phyloP scores from a whole-genome alignment of 2,888 invertebrate species.

The Perithous albicinctus region DNA sequence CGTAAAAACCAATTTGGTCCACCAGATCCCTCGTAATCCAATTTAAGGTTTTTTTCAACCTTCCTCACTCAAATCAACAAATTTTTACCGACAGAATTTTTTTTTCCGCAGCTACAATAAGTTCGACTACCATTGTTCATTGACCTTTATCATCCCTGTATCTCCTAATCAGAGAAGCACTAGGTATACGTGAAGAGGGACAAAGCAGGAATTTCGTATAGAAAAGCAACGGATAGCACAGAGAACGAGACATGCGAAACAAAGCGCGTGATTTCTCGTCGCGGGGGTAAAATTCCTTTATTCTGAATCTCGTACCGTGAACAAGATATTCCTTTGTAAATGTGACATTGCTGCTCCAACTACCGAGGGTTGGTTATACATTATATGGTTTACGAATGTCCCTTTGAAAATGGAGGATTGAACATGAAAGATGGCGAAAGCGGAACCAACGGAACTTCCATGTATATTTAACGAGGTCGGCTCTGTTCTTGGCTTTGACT shows the following conservation, averaged over 20 bases:
- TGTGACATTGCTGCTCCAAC: conserved; percentile 20
- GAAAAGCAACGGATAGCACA: background rate
- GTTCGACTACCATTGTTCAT: background rate
- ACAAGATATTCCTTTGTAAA: conserved; percentile 62
- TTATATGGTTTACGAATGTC: conserved; percentile 39
- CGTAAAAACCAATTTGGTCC: too few species aligned
- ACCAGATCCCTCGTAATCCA: too few species aligned
- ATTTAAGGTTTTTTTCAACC: too few species aligned
- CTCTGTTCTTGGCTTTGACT: conserved; percentile 37
- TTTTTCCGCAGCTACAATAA: background rate
- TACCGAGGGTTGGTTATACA: background rate
- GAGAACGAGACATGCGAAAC: conserved; percentile 24
- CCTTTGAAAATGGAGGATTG: conserved; percentile 62
- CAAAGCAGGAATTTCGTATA: conserved; percentile 15
- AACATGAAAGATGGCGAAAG: conserved; percentile 46
- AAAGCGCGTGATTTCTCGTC: conserved; percentile 24
- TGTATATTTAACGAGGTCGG: conserved; percentile 53
- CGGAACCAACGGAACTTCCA: conserved; percentile 5
- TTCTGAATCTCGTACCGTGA: conserved; percentile 58
- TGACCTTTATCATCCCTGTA: background rate
- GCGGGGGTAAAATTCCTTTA: conserved; percentile 50
- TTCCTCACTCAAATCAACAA: too few species aligned
- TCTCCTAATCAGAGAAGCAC: background rate
- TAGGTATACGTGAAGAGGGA: conserved; percentile 1
- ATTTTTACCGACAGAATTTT: too few species aligned